Conservation (phyloP, 2,797 vertebrate species). For the Sebastes aleutianus region DNA sequence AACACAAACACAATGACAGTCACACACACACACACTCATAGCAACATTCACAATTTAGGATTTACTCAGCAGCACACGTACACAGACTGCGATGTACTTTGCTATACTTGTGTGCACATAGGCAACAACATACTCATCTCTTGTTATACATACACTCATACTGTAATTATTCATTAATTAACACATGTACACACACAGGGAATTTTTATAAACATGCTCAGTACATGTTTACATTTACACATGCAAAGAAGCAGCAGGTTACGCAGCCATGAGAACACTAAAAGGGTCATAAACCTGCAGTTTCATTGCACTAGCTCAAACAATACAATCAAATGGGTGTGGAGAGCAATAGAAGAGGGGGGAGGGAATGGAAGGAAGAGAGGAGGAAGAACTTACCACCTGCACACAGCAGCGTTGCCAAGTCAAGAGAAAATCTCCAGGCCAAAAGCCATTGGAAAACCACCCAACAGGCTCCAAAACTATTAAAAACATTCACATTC, state of each 20-base stretch:
- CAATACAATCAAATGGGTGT: not conserved
- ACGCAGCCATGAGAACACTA: not conserved
- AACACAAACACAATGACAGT: constrained; percentile 16
- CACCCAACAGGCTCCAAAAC: not conserved
- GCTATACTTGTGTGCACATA: not conserved
- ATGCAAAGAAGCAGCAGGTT: not conserved
- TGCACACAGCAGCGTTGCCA: not conserved
- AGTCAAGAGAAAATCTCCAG: constrained; percentile 8
- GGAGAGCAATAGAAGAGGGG: not conserved
- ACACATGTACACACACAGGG: not conserved
- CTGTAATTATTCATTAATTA: not conserved
- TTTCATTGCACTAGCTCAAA: not conserved
- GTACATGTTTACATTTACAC: not conserved
- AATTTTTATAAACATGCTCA: not conserved
- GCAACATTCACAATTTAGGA: not conserved
- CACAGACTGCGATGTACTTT: not conserved
- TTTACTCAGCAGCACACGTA: not conserved
- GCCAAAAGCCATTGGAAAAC: constrained; percentile 12
- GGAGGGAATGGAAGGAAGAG: not conserved
- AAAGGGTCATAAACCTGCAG: constrained; percentile 4
- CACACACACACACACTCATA: not conserved
- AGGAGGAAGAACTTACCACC: not conserved
- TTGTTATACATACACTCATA: not conserved
- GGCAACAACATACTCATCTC: not conserved
- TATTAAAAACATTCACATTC: not conserved